Evolutionary conservation across 2,888 invertebrate species (phyloP).

Genomic region (Nephrocerus scutellatus): DNA sequence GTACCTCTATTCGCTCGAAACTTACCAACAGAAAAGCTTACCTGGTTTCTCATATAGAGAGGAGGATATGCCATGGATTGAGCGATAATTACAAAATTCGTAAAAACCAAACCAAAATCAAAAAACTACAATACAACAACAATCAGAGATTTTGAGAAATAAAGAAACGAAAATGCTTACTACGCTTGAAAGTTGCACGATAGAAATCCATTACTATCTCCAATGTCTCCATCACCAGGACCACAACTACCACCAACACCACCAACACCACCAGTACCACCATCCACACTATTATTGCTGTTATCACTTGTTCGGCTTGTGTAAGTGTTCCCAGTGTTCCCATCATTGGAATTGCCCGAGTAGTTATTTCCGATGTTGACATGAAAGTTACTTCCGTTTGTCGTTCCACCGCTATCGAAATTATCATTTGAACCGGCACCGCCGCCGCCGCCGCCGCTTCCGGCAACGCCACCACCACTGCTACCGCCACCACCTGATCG

Average conservation of each 20-base stretch:
- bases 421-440: not conserved
- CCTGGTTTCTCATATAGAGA: no score
- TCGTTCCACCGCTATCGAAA: slow-evolving; percentile 27
- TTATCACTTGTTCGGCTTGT: slow-evolving; percentile 27
- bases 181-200: slow-evolving; percentile 28
- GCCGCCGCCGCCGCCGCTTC: not conserved
- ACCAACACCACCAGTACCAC: slow-evolving; percentile 6
- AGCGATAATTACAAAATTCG: no score
- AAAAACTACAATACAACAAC: no score
- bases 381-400: slow-evolving; percentile 23
- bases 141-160: no score
- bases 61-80: no score
- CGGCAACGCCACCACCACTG: slow-evolving; percentile 19
- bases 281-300: slow-evolving; percentile 17
- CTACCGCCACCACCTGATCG: slow-evolving; percentile 20
- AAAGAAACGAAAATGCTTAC: no score
- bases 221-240: slow-evolving; percentile 12
- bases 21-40: no score
- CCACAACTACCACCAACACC: slow-evolving; percentile 11
- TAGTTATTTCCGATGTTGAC: slow-evolving; percentile 5
- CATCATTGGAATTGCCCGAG: slow-evolving; percentile 25
- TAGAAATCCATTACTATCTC: slow-evolving; percentile 27
- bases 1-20: no score
- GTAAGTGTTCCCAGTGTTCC: slow-evolving; percentile 14
- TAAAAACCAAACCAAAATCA: no score